Conservation (phyloP, 2,113 vertebrate genomes). For the Lasiurus borealis region DNA sequence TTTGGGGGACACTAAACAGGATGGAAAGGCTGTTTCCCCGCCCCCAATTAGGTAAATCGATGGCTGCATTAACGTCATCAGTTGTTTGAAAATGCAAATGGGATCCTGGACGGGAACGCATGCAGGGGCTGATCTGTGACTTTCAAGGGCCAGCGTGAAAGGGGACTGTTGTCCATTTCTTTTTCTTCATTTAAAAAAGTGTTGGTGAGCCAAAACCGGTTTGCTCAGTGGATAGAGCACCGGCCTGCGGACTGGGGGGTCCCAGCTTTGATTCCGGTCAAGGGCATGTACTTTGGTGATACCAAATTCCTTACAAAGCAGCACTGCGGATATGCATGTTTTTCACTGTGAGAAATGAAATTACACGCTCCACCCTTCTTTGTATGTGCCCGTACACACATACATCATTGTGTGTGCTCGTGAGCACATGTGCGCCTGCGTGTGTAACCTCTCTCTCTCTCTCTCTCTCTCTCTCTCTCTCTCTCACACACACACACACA, state of each 20-base stretch:
- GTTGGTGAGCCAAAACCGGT: neutral
- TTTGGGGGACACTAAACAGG: neutral
- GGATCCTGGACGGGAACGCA: neutral
- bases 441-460: no score
- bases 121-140: neutral
- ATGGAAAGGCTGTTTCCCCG: conserved; percentile 4
- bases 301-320: conserved; percentile 5
- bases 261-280: no score
- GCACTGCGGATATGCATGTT: neutral
- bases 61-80: neutral
- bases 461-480: no score
- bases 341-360: neutral
- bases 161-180: neutral
- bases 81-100: neutral
- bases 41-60: neutral
- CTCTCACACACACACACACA: no score
- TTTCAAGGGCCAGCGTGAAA: neutral
- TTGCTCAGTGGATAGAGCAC: no score
- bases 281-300: neutral
- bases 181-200: neutral
- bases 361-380: neutral
- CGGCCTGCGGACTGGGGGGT: no score
- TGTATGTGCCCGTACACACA: fast-evolving
- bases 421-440: no score
- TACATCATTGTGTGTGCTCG: neutral